Conservation (phyloP, 2,113 vertebrate genomes). For the Eleginops maclovinus region DNA sequence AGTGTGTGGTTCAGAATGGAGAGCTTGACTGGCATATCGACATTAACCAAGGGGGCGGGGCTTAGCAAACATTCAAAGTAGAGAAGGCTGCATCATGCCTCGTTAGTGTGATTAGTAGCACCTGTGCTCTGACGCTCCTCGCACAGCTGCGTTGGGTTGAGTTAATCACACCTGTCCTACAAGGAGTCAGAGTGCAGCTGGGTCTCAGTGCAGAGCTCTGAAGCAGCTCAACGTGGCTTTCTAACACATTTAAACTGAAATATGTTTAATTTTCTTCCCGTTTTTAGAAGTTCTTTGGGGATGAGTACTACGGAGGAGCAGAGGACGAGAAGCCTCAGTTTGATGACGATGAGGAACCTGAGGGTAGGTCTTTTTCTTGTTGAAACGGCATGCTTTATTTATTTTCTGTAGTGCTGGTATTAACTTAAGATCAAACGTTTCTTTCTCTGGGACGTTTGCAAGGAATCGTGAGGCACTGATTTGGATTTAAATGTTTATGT, state of each 20-base stretch:
- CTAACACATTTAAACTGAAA: neutral
- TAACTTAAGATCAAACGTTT: neutral
- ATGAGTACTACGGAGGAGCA: constrained; percentile 85
- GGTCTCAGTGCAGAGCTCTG: neutral
- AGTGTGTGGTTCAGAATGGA: too few species aligned
- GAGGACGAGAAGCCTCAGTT: constrained; percentile 92
- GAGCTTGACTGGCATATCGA: too few species aligned
- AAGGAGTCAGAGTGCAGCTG: neutral
- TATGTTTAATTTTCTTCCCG: neutral
- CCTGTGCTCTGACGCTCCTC: neutral
- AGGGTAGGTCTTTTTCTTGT: constrained; percentile 76
- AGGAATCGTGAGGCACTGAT: neutral
- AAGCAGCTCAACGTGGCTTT: too few species aligned
- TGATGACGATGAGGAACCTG: constrained; percentile 86
- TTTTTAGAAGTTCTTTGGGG: constrained; percentile 87
- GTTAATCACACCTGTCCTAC: neutral
- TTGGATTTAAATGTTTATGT: neutral
- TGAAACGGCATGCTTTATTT: neutral
- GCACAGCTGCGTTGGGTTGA: neutral
- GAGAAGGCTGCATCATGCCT: neutral
- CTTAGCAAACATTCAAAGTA: too few species aligned
- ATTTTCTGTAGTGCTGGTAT: too few species aligned
- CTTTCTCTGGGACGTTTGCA: neutral
- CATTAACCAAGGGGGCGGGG: too few species aligned
- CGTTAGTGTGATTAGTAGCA: neutral